Evolutionary conservation across 2,797 vertebrate genomes (phyloP), one percentile per base, ranked within the genome.

Genomic region (Lerista edwardsae): DNA sequence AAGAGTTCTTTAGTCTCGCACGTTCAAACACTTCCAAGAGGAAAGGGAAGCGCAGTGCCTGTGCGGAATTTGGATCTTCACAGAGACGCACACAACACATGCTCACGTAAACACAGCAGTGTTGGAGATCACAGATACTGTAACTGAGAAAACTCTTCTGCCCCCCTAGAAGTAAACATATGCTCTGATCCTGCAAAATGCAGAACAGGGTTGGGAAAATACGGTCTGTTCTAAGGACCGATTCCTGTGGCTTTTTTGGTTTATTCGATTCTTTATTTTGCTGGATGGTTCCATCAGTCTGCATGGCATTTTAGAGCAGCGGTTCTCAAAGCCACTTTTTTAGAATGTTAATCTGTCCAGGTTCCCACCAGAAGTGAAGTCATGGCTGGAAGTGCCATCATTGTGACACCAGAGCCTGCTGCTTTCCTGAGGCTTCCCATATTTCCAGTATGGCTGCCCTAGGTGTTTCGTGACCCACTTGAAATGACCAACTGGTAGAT

Each of bases 61-160:
- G 64, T 41, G 17, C 83, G 14, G 34, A 68, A 27, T 21, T 14
- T 80, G 62, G 75, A 79, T 27, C 34, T 88, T 34, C 27, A 23
- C 39, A 11, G 59, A 0, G 0, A 64, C 10, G 0, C 0, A 41
- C 6, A 4, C 6, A 36, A 57, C 73, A 55, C 51, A 62, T 3
- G 23, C 34, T 64, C 12, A 25, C 17, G 6, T 19, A 75, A 23
- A 62, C 39, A 23, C 6, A 41, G 25, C 23, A 85, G 4, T 61
- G 34, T 64, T 71, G 76, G 10, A 71, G 65, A 71, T 27, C 36
- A 76, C 44, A 81, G 65, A 36, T 62, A 4, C 27, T n/a, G 31
- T 51, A 15, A 59, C 47, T 12, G 29, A 74, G 36, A 61, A 81
- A 29, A 81, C 27, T 21, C 67, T 68, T 41, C 36, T 21, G 11